Conservation (phyloP, 2,888 invertebrate species). For the Malthinus flaveolus region DNA sequence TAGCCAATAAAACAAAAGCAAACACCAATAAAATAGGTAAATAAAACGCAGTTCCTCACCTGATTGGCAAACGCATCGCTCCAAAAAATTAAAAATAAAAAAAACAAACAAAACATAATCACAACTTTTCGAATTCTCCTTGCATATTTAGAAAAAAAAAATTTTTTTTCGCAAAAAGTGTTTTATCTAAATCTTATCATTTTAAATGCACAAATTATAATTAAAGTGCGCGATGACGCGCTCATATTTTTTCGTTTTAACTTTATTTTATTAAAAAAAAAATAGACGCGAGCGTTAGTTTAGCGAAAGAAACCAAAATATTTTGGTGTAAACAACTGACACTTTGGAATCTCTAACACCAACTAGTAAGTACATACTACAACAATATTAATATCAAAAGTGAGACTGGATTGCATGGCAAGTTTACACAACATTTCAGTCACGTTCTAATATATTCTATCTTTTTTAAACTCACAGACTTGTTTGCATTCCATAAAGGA, state of each 20-base stretch:
- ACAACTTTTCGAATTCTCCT: neutral
- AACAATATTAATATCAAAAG: constrained; percentile 26
- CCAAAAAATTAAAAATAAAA: constrained; percentile 19
- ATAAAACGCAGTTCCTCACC: constrained; percentile 9
- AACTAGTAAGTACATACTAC: constrained; percentile 13
- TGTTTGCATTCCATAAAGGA: too few relatives aligned
- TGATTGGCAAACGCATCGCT: constrained; percentile 13
- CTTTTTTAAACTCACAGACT: too few relatives aligned
- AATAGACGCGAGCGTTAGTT: neutral
- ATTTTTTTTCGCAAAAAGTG: neutral
- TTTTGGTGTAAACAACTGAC: constrained; percentile 13
- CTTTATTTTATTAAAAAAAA: neutral
- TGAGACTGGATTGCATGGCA: constrained; percentile 18
- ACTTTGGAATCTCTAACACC: constrained; percentile 26
- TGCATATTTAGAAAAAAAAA: neutral
- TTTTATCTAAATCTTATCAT: neutral
- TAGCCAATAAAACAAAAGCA: too few relatives aligned
- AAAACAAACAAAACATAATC: constrained; percentile 14
- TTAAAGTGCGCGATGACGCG: constrained; percentile 2
- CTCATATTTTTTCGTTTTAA: too few relatives aligned
- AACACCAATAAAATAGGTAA: too few relatives aligned
- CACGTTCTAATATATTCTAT: neutral
- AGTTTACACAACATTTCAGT: constrained; percentile 8
- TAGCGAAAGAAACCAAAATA: neutral
- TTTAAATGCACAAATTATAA: neutral